Evolutionary conservation across 2,797 vertebrate genomes (phyloP), one percentile per base, ranked within the genome.

Genomic region (Channa striata): DNA sequence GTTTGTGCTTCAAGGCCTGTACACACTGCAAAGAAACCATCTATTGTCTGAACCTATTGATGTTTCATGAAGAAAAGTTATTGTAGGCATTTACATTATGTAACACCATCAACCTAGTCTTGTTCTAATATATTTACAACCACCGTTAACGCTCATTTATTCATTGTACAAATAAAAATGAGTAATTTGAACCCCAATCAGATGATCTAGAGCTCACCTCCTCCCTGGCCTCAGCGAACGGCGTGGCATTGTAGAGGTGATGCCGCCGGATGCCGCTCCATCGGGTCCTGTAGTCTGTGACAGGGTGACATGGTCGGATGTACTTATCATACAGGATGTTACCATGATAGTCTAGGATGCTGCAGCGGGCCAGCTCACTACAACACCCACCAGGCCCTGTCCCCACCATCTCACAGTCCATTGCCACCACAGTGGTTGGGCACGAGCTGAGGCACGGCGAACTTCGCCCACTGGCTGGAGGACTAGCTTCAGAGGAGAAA

Each of bases 331-430:
- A 99, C 39, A 99, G 66, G 17, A 99, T 85, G 0, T 94, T 91
- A 0, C 97, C 97, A 0, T 93, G 74, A 4, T 99, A 99, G 80
- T 93, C 95, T 25, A 99, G 90, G 46, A 99, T 89, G 0, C 96
- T 97, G 87, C 97, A 99, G 11, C 97, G 96, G 0, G 96, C 98
- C 81, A 99, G 78, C 90, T 97, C 97, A 0, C 94, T 97, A 70
- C 84, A 89, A 48, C 82, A 85, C 5, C 96, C 97, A 0, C 88
- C 78, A 0, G 95, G 96, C 0, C 98, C 98, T 0, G 97, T 98
- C 64, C 98, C 98, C 47, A 99, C 97, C 98, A 99, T 99, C 91
- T 99, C 97, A 17, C 98, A 99, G 93, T 99, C 97, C 9, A 99
- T 59, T 1, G 97, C 95, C 82, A 99, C 96, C 0, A 94, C 63